phyloP scores from a whole-genome alignment of 2,113 vertebrate species.

The Barnardius zonarius region DNA sequence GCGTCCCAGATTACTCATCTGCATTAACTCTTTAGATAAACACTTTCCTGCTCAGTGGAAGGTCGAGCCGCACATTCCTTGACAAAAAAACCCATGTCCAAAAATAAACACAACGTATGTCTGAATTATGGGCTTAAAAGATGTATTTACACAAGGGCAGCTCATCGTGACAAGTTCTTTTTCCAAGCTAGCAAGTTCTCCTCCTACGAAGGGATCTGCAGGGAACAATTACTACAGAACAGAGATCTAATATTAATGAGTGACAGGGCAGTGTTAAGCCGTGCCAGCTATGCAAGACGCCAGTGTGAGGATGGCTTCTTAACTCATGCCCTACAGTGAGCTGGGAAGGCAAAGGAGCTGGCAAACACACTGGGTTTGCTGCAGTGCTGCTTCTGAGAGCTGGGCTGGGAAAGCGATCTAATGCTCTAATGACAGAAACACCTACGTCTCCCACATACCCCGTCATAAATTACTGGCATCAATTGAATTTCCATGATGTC shows the following conservation, averaged over 20 bases:
- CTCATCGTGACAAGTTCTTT: not conserved
- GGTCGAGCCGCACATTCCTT: constrained; percentile 40
- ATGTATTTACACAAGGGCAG: constrained; percentile 37
- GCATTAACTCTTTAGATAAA: constrained; percentile 70
- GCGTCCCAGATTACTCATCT: constrained; percentile 64
- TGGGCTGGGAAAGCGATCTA: not conserved
- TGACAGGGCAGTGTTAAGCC: not conserved
- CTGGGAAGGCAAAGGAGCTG: not conserved
- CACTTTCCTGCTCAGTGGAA: constrained; percentile 51
- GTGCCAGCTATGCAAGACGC: accelerated
- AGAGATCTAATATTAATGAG: not conserved
- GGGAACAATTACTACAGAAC: not conserved
- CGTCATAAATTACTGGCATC: not conserved
- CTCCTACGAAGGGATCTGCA: not conserved
- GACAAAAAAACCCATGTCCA: constrained; percentile 49
- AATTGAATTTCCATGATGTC: constrained; percentile 19
- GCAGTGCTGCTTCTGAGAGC: not conserved
- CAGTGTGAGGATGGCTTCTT: not conserved
- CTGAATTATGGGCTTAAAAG: constrained; percentile 26
- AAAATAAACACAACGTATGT: constrained; percentile 46
- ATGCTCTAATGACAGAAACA: not conserved
- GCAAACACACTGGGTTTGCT: not conserved
- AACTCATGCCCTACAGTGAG: not conserved
- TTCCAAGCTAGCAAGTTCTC: not conserved
- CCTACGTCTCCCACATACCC: not conserved